A percentile compares a stretch with the other conserved stretches of the same genome.
Conservation (phyloP, 2,797 vertebrate genomes). For the Spinus pinus region DNA sequence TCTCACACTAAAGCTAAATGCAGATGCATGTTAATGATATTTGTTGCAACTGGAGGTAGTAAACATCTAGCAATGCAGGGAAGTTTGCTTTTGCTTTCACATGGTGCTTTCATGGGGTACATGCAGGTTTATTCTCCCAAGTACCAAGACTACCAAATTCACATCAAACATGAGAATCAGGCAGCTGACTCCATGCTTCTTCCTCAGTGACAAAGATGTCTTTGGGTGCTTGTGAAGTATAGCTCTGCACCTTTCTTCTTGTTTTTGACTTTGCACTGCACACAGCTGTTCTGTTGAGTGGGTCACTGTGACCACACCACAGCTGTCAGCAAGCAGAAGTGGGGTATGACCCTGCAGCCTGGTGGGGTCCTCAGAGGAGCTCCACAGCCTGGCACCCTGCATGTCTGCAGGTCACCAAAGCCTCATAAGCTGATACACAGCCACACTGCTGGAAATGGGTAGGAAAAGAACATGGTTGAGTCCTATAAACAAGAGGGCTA, state of each 20-base stretch:
- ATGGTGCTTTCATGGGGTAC: not conserved
- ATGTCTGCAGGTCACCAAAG: fast-evolving
- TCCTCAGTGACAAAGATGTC: not conserved
- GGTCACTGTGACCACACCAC: not conserved
- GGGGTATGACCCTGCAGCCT: not conserved
- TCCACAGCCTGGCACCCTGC: not conserved
- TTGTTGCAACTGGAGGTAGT: not conserved
- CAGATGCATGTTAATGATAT: not conserved
- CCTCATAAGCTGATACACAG: not conserved
- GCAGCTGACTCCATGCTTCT: not conserved
- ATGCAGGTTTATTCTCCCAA: not conserved
- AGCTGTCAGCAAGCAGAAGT: not conserved
- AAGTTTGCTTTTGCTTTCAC: not conserved
- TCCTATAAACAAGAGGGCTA: not conserved
- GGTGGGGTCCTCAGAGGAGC: not conserved
- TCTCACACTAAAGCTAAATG: not conserved
- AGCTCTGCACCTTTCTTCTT: not conserved
- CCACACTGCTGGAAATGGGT: not conserved
- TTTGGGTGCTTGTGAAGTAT: not conserved
- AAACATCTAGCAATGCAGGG: not conserved
- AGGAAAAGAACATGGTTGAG: not conserved
- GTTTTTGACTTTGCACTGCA: not conserved
- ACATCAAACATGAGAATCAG: not conserved
- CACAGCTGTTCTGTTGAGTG: not conserved
- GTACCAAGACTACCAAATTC: not conserved